Conservation (phyloP, 2,797 vertebrate species). For the Lithobates pipiens region DNA sequence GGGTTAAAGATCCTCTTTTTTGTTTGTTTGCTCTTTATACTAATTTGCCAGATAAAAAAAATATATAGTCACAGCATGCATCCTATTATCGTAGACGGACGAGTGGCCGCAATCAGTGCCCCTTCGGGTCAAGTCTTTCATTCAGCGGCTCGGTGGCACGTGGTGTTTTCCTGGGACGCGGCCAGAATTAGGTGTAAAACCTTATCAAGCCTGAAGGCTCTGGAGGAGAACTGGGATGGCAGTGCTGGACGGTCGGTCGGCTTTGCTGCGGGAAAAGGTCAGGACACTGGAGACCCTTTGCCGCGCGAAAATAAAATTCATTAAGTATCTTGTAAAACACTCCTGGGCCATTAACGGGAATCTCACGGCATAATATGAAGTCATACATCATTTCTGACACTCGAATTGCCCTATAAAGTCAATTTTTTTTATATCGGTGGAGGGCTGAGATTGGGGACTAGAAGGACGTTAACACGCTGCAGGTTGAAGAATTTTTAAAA, state of each 20-base stretch:
- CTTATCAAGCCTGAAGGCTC: not conserved
- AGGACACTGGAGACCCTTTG: not conserved
- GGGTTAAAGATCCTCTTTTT: too few relatives aligned
- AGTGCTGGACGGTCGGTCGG: not conserved
- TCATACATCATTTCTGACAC: constrained; percentile 19
- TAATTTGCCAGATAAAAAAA: too few relatives aligned
- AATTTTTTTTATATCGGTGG: not conserved
- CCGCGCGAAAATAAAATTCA: not conserved
- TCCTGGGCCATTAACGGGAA: constrained; percentile 12
- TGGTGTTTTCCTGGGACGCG: not conserved
- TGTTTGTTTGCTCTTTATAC: too few relatives aligned
- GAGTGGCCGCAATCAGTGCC: not conserved
- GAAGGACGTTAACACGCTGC: too few relatives aligned
- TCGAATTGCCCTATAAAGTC: not conserved
- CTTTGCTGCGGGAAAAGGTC: constrained; percentile 1
- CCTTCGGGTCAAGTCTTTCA: not conserved
- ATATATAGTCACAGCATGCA: too few relatives aligned
- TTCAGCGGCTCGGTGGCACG: not conserved
- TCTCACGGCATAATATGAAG: constrained; percentile 4
- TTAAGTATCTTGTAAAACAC: constrained; percentile 25
- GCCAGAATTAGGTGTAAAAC: not conserved
- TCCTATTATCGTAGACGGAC: not conserved
- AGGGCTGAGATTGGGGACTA: not conserved
- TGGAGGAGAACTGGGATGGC: not conserved
- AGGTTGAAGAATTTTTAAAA: too few relatives aligned